Base-by-base conservation (phyloP, 2,797 vertebrate species). In the Sebastes cheni region DNA sequence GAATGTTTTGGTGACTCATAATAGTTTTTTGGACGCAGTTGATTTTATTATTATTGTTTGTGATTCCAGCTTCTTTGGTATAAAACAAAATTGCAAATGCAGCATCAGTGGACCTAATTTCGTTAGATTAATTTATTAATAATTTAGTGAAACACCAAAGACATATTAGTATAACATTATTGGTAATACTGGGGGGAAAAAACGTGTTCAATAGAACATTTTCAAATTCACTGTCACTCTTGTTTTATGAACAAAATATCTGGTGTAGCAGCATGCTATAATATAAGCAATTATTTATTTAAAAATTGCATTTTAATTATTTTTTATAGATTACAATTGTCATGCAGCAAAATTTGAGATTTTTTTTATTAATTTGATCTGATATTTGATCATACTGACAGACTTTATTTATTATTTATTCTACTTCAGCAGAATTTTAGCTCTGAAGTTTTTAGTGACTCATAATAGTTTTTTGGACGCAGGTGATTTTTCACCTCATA, bases 341-440 rank as follows among this genome's bases (percentile, higher is more conserved):
- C 16, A 2, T 30, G 14, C 14, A n/a, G n/a, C 8, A 14, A 42
- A 9, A 22, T 10, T 0, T 6, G 1, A 20, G 9, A 18, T 0
- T 1, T 27, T 0, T 4, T n/a, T 7, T 68, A 3, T 23, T 22
- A 5, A 39, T 39, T 16, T 23, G 1, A 22, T 56, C 1, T 58
- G 20, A 42, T 46, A 30, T 12, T 7, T 16, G 7, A 22, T 56
- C 32, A 27, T 18, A 36, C 8, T 13, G 23, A 55, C 5, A 6
- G 8, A 1, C 8, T 18, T 50, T 1, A 11, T 36, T 23, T 11
- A 30, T 13, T 11, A 10, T 9, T 61, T 22, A 13, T 34, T 52
- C 11, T 61, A 2, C 58, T 14, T 29, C 0, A 10, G 58, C 22
- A 36, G 30, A 2, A 46, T 70, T 29, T 64, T 32, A 22, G 42